A percentile compares a stretch with the other conserved stretches of the same genome.
Conservation (phyloP, 2,797 vertebrate species). For the Enteromius thamalakanensis region DNA sequence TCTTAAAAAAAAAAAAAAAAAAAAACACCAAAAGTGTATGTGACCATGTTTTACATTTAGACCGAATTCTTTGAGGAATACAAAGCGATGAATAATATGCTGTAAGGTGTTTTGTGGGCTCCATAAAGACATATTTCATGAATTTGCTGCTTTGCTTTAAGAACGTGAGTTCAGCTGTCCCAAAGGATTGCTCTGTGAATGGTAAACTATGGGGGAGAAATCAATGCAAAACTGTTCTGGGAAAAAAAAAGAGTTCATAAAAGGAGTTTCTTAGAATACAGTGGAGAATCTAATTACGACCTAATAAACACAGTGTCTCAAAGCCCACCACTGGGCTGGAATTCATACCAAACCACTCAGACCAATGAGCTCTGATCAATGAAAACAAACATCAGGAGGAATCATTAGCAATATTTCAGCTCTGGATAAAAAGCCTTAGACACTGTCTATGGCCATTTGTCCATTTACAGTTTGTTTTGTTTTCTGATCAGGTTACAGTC, state of each 20-base stretch:
- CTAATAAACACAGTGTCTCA: conserved; percentile 45
- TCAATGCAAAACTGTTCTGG: conserved; percentile 48
- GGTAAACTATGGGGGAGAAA: conserved; percentile 28
- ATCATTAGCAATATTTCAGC: conserved; percentile 45
- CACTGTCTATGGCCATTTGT: conserved; percentile 27
- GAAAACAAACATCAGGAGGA: conserved; percentile 52
- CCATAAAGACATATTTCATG: conserved; percentile 6
- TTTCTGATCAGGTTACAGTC: conserved; percentile 27
- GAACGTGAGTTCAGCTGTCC: conserved; percentile 5
- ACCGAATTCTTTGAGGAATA: conserved; percentile 15
- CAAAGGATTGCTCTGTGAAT: conserved; percentile 21
- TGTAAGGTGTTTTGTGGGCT: conserved; percentile 13
- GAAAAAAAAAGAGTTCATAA: conserved; percentile 42
- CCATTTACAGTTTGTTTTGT: conserved; percentile 36
- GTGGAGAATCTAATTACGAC: conserved; percentile 42
- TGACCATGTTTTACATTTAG: conserved; percentile 14
- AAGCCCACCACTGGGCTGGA: conserved; percentile 35
- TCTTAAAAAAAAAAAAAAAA: conserved; percentile 6
- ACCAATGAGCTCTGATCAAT: conserved; percentile 36
- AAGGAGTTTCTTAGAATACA: conserved; percentile 47
- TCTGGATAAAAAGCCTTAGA: conserved; percentile 38
- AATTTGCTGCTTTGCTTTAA: conserved; percentile 30
- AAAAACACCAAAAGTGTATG: neutral
- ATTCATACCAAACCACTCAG: conserved; percentile 42
- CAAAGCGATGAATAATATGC: conserved; percentile 24